phyloP scores from a whole-genome alignment of 2,888 invertebrate species.

The Brachyptera putata region DNA sequence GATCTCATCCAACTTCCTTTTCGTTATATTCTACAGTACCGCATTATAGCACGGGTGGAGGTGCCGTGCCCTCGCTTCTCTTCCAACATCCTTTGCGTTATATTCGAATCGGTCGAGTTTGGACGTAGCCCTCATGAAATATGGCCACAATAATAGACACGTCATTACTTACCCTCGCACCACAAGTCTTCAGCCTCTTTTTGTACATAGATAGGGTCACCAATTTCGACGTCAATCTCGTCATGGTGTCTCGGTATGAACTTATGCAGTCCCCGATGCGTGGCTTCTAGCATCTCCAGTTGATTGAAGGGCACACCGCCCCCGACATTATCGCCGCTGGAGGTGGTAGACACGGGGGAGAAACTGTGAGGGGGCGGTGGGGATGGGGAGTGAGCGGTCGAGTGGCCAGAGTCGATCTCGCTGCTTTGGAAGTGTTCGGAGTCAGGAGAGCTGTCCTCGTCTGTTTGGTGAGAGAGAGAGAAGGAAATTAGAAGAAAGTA shows the following conservation, averaged over 20 bases:
- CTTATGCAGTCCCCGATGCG: constrained; percentile 92
- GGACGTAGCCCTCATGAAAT: no score
- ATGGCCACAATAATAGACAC: no score
- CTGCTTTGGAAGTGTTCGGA: constrained; percentile 72
- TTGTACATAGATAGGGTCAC: constrained; percentile 94
- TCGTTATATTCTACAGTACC: no score
- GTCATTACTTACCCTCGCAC: constrained; percentile 72
- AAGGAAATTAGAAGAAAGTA: not conserved
- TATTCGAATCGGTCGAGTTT: no score
- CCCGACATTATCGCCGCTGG: constrained; percentile 54
- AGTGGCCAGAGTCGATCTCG: constrained; percentile 85
- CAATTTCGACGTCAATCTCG: constrained; percentile 94
- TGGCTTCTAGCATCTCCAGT: constrained; percentile 84
- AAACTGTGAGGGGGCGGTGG: constrained; percentile 61
- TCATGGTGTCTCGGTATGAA: constrained; percentile 94
- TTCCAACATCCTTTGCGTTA: no score
- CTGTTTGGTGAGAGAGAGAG: constrained; percentile 39
- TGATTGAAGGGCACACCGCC: constrained; percentile 75
- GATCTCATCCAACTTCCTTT: no score
- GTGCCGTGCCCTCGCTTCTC: no score
- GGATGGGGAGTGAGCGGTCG: constrained; percentile 86
- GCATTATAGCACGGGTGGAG: no score
- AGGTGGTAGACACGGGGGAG: constrained; percentile 47
- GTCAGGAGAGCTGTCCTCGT: constrained; percentile 82
- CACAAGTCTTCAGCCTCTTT: constrained; percentile 95